phyloP scores from a whole-genome alignment of 2,113 vertebrate genomes.

The Motacilla alba region DNA sequence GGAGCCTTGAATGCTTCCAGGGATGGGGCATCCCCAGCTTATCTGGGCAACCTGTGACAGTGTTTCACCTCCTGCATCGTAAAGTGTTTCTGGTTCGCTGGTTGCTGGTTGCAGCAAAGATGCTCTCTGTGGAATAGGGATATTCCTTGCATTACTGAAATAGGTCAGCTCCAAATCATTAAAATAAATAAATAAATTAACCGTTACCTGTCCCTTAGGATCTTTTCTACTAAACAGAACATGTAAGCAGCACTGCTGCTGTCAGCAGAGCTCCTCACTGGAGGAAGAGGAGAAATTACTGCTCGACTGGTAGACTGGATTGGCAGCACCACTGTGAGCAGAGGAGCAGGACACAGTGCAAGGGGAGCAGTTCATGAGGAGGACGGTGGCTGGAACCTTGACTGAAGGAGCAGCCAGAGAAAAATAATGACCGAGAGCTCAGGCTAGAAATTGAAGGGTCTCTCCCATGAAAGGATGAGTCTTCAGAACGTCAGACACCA shows the following conservation, averaged over 20 bases:
- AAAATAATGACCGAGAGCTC: background rate
- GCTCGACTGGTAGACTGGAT: background rate
- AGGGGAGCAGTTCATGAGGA: background rate
- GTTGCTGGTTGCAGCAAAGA: background rate
- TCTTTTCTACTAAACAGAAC: background rate
- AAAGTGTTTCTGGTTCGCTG: background rate
- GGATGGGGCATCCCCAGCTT: background rate
- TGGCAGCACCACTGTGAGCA: background rate
- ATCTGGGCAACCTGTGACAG: background rate
- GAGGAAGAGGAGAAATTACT: background rate
- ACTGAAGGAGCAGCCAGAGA: background rate
- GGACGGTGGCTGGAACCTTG: background rate
- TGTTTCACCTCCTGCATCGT: rapidly evolving
- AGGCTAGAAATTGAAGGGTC: background rate
- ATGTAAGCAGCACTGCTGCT: background rate
- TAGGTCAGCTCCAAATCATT: background rate
- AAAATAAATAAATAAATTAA: background rate
- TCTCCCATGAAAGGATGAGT: background rate
- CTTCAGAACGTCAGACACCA: background rate
- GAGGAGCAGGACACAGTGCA: background rate
- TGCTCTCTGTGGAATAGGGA: background rate
- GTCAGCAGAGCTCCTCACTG: background rate
- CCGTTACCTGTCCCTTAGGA: background rate
- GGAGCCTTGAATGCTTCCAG: background rate
- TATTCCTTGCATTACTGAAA: background rate